A percentile compares a stretch with the other conserved stretches of the same genome.
Conservation (phyloP, 37 sponge, comb jelly and placozoan genomes). For the Diacarnus erythraeanus region DNA sequence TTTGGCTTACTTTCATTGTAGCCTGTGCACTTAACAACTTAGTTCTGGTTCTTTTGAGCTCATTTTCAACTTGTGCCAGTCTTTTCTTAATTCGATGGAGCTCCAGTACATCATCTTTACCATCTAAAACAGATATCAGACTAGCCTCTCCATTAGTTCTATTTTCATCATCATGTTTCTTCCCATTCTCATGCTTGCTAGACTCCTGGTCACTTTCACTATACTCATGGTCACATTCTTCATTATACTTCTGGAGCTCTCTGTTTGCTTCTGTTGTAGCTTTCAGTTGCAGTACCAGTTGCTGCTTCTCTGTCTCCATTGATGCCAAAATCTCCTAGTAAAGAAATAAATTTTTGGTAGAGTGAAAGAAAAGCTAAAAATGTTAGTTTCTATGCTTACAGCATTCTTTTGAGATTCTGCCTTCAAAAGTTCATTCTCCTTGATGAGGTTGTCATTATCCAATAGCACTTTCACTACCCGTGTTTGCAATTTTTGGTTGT, state of each 20-base stretch:
- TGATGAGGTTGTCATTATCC: constrained; percentile 23
- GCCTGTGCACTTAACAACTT: constrained; percentile 1
- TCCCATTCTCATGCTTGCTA: too few relatives aligned
- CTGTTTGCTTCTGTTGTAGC: neutral
- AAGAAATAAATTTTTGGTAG: neutral
- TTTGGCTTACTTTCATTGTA: constrained; percentile 4
- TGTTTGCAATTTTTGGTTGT: constrained; percentile 37
- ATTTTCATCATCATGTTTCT: neutral
- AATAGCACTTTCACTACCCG: constrained; percentile 22
- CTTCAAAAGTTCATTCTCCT: constrained; percentile 23
- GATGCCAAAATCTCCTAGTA: neutral
- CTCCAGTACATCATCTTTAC: constrained; percentile 17
- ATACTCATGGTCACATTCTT: neutral
- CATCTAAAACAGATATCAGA: too few relatives aligned
- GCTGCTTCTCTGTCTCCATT: neutral
- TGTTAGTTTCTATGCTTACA: neutral
- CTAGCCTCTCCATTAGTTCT: neutral
- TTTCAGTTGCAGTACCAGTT: neutral
- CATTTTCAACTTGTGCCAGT: constrained; percentile 10
- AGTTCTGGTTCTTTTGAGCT: constrained; percentile 7
- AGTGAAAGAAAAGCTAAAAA: neutral
- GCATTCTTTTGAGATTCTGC: neutral
- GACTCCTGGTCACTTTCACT: neutral
- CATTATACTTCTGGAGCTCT: neutral
- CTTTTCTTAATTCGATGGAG: constrained; percentile 6